phyloP scores from a whole-genome alignment of 2,797 vertebrate species.

The Malurus leucopterus region DNA sequence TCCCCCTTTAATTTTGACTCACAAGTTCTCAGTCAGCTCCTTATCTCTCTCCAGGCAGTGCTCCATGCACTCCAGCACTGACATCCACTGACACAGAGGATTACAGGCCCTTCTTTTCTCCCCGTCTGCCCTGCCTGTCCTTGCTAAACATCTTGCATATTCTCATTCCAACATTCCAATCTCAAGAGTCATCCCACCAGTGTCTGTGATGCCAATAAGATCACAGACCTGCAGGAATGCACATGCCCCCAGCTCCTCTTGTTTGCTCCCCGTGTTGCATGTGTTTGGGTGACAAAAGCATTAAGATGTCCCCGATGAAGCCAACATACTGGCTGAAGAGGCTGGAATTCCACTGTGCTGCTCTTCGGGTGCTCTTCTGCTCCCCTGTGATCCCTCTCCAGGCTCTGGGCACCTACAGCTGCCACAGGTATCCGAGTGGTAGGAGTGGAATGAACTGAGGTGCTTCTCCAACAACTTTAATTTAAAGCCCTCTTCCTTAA shows the following conservation, averaged over 20 bases:
- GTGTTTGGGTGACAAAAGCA: neutral
- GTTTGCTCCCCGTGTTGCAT: neutral
- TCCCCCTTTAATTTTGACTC: neutral
- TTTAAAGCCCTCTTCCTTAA: neutral
- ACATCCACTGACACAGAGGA: neutral
- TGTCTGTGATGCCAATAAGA: neutral
- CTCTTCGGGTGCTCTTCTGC: neutral
- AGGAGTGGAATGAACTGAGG: neutral
- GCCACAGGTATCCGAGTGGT: neutral
- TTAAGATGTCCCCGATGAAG: neutral
- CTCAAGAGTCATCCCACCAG: neutral
- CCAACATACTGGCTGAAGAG: neutral
- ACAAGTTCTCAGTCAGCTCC: fast-evolving
- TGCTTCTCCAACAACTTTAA: neutral
- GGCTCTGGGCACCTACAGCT: neutral
- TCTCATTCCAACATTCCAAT: neutral
- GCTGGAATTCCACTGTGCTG: neutral
- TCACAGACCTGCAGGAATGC: neutral
- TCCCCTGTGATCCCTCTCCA: neutral
- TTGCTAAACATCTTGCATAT: neutral
- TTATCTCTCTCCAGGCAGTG: neutral
- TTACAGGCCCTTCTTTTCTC: neutral
- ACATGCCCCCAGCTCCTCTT: neutral
- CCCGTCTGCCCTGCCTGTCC: neutral
- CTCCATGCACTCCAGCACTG: neutral